phyloP scores from a whole-genome alignment of 2,888 invertebrate genomes.

The Tetranychus truncatus region DNA sequence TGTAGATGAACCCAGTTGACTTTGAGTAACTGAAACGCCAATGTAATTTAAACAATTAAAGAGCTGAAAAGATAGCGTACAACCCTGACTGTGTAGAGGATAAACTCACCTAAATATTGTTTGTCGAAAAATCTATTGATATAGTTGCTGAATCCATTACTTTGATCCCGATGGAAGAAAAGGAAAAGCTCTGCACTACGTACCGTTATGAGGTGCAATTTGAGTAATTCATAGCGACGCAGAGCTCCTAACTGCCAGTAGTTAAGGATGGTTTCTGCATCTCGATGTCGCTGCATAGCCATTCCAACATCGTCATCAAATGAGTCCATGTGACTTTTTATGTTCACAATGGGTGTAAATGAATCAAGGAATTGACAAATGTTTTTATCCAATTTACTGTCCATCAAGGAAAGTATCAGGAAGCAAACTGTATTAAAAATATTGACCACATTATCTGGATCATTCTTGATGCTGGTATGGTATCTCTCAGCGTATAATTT shows the following conservation, averaged over 20 bases:
- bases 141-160: not conserved
- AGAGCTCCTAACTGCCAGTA: conserved; percentile 3
- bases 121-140: not conserved
- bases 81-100: not conserved
- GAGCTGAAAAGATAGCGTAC: not conserved
- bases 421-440: not conserved
- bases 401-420: not conserved
- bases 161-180: not conserved
- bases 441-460: not conserved
- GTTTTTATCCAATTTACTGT: not conserved
- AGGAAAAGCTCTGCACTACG: not conserved
- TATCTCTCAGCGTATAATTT: not conserved
- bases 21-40: no score
- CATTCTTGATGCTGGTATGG: not conserved
- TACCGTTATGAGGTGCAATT: not conserved
- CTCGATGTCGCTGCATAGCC: conserved; percentile 5
- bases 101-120: not conserved
- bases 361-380: not conserved
- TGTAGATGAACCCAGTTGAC: no score
- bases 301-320: not conserved
- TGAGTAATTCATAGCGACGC: not conserved
- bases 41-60: not conserved
- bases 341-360: not conserved
- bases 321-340: not conserved
- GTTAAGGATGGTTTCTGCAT: not conserved